Evolutionary conservation across 2,797 vertebrate species (phyloP).

Genomic region (Tangara arthus): DNA sequence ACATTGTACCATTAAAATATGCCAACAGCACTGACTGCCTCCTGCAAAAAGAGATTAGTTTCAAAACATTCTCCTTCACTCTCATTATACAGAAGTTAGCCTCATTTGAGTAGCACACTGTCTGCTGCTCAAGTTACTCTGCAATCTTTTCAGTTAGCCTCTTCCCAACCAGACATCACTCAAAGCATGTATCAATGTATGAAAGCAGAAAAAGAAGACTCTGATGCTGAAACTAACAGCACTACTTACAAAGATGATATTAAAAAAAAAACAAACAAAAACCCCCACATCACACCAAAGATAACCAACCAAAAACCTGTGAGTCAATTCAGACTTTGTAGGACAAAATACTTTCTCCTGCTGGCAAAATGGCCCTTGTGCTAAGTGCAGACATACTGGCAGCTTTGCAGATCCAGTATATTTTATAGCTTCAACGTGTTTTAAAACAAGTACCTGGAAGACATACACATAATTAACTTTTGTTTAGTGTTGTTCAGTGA

Average conservation of each 20-base stretch:
- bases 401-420: background rate
- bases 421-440: background rate
- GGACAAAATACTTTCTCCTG: background rate
- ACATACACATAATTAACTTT: background rate
- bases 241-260: background rate
- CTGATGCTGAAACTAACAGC: background rate
- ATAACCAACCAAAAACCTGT: background rate
- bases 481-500: background rate
- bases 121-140: background rate
- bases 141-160: background rate
- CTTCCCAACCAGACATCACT: background rate
- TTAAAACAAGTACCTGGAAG: background rate
- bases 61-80: background rate
- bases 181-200: fast-evolving
- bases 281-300: background rate
- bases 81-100: background rate
- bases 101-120: background rate
- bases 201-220: background rate
- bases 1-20: background rate
- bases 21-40: background rate
- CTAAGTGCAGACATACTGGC: background rate
- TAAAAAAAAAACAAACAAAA: background rate
- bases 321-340: background rate
- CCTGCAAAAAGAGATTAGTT: background rate
- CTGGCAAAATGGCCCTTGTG: background rate